Percentiles rank a stretch among this genome's conserved stretches.
These are phyloP conservation scores for Caenorhabditis remanei DNA, from an alignment of 1,140 invertebrate genomes.

Conservation along the genomic window DNA sequence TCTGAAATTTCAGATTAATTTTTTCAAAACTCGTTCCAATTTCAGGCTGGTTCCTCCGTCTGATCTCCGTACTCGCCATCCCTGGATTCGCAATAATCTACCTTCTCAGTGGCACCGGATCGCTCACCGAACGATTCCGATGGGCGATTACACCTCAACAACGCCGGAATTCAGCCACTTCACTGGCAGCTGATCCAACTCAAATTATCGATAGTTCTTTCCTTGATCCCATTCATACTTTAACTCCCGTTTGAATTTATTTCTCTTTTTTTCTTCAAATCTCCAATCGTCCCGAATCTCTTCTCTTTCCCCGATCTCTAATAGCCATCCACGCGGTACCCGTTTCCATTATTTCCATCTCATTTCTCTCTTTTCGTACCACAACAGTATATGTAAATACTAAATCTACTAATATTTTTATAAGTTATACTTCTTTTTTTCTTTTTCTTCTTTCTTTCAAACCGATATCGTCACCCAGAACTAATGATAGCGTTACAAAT, in stretches of 20 bases:
- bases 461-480: too few relatives aligned
- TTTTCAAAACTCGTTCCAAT: background rate
- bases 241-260: constrained; percentile 35
- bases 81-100: constrained; percentile 12
- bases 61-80: constrained; percentile 70
- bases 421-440: too few relatives aligned
- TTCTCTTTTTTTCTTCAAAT: background rate
- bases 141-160: constrained; percentile 50
- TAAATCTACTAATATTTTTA: background rate
- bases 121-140: background rate
- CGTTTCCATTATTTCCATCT: background rate
- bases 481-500: too few relatives aligned
- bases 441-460: too few relatives aligned
- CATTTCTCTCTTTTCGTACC: background rate
- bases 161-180: constrained; percentile 47
- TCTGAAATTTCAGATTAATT: background rate
- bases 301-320: background rate
- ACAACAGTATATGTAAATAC: background rate
- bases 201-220: constrained; percentile 61
- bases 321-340: background rate
- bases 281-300: background rate
- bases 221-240: constrained; percentile 51
- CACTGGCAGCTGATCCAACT: constrained; percentile 60
- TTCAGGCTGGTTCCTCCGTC: constrained; percentile 70
- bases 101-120: background rate